phyloP scores from a whole-genome alignment of 2,888 invertebrate genomes.

The Drosophila prostipennis region DNA sequence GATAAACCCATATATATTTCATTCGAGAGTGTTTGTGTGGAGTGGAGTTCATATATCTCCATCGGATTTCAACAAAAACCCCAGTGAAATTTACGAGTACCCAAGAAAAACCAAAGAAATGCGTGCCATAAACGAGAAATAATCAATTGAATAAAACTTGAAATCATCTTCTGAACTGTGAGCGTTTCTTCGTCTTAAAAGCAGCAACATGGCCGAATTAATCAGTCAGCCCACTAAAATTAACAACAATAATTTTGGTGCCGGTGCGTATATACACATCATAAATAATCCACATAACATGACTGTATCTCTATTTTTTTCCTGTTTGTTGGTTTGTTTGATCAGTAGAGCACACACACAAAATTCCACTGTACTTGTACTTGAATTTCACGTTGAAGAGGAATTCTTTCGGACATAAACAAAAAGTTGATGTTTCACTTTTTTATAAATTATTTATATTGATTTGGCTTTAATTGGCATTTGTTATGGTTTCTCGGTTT shows the following conservation, averaged over 20 bases:
- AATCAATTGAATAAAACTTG: conserved; percentile 16
- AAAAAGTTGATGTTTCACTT: conserved; percentile 20
- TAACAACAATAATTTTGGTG: conserved; percentile 79
- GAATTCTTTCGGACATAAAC: conserved; percentile 23
- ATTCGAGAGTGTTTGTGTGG: conserved; percentile 15
- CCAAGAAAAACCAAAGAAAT: conserved; percentile 42
- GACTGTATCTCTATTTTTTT: conserved; percentile 2
- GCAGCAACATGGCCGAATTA: conserved; percentile 79
- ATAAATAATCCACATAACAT: conserved; percentile 36
- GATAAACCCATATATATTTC: conserved; percentile 33
- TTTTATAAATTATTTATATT: conserved; percentile 38
- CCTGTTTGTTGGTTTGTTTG: not conserved
- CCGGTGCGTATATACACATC: conserved; percentile 60
- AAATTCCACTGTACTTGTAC: conserved; percentile 9
- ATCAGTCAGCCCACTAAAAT: conserved; percentile 78
- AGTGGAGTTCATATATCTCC: conserved; percentile 24
- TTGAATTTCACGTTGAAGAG: conserved; percentile 1
- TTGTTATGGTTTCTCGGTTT: conserved; percentile 21
- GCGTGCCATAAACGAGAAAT: conserved; percentile 67
- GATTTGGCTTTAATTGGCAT: conserved; percentile 20
- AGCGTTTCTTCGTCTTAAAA: conserved; percentile 4
- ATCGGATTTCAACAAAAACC: conserved; percentile 1
- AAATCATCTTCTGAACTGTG: conserved; percentile 14
- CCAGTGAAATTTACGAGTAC: conserved; percentile 43
- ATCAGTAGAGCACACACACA: not conserved